Conservation (phyloP, 1,140 invertebrate genomes). For the Scaptomyza hsui region DNA sequence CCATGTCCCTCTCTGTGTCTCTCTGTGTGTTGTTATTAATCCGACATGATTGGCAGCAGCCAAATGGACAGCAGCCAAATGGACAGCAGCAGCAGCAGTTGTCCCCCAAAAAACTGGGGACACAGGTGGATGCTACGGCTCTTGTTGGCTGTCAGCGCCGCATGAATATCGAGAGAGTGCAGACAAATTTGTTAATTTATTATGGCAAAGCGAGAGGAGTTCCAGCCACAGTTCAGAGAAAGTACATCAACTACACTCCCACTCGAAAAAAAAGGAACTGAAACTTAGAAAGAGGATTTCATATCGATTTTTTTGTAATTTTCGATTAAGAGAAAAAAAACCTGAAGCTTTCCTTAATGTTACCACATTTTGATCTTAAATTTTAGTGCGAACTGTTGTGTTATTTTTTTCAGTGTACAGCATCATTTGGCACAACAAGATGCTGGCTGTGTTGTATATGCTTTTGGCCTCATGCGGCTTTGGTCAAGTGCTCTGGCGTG, state of each 20-base stretch:
- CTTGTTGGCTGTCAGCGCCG: slow-evolving; percentile 64
- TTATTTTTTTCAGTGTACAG: neutral
- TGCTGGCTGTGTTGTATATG: slow-evolving; percentile 16
- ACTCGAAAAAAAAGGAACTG: neutral
- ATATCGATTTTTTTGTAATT: too few relatives aligned
- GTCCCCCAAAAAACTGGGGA: slow-evolving; percentile 39
- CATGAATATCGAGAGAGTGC: slow-evolving; percentile 66
- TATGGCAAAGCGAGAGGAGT: slow-evolving; percentile 59
- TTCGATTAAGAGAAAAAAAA: too few relatives aligned
- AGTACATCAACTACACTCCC: too few relatives aligned
- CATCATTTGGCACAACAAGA: slow-evolving; percentile 68
- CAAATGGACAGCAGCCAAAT: slow-evolving; percentile 64
- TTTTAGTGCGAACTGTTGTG: too few relatives aligned
- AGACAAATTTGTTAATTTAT: slow-evolving; percentile 83
- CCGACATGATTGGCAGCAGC: slow-evolving; percentile 78
- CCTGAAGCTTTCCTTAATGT: too few relatives aligned
- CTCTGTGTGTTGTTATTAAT: slow-evolving; percentile 68
- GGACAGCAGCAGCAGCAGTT: slow-evolving; percentile 26
- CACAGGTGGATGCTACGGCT: slow-evolving; percentile 66
- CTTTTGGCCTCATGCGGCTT: slow-evolving; percentile 45
- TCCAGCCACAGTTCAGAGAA: slow-evolving; percentile 1
- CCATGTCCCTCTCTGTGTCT: neutral
- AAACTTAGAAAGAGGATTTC: too few relatives aligned
- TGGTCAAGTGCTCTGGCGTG: slow-evolving; percentile 70
- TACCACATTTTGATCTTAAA: too few relatives aligned